These are phyloP conservation scores for Pseudorasbora parva DNA, from an alignment of 2,113 vertebrate species.

Conservation along the genomic window DNA sequence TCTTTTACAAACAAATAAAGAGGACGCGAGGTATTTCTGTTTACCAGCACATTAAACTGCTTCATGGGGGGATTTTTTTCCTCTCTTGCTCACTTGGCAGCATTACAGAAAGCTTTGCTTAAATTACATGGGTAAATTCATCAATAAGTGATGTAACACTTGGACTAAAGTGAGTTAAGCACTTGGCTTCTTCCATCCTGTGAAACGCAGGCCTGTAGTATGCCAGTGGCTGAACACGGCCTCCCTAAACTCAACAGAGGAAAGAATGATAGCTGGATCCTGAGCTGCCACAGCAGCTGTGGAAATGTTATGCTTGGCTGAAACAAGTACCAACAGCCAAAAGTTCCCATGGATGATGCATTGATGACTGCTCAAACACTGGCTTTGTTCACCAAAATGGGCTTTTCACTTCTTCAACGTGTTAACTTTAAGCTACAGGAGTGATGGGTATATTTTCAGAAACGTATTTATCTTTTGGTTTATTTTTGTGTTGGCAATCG, in stretches of 20 bases:
- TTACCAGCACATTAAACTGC: neutral
- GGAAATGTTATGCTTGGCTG: constrained; percentile 59
- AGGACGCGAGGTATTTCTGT: neutral
- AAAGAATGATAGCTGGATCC: constrained; percentile 42
- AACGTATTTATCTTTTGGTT: neutral
- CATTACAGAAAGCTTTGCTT: constrained; percentile 20
- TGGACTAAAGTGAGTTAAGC: constrained; percentile 8
- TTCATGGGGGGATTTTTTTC: neutral
- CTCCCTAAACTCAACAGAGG: constrained; percentile 26
- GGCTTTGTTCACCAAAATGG: constrained; percentile 7
- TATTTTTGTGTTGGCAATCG: neutral
- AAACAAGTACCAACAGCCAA: constrained; percentile 10
- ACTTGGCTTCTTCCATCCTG: neutral
- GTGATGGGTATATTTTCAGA: neutral
- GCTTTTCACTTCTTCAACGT: neutral
- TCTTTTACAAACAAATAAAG: neutral
- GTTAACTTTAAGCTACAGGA: neutral
- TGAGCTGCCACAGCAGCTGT: constrained; percentile 57
- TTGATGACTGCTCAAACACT: constrained; percentile 17
- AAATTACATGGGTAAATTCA: constrained; percentile 27
- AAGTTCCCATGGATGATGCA: constrained; percentile 26
- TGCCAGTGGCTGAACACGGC: neutral
- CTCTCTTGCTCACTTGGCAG: constrained; percentile 2
- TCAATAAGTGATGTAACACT: constrained; percentile 42
- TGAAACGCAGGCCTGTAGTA: constrained; percentile 14